Conservation (phyloP, 2,888 invertebrate species). For the Lasioglossum vierecki region DNA sequence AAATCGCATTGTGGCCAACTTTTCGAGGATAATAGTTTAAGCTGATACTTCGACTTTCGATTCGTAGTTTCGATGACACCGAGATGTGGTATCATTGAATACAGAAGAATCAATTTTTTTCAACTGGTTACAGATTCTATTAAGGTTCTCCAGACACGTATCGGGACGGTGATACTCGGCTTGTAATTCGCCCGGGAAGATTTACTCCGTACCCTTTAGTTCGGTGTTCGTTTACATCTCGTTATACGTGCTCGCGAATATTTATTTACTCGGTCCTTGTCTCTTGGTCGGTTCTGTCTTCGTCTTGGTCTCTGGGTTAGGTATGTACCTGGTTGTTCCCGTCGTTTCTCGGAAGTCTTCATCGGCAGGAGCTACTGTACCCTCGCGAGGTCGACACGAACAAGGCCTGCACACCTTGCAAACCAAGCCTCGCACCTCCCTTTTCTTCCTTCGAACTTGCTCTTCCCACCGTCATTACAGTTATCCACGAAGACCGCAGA, state of each 20-base stretch:
- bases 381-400: slow-evolving; percentile 52
- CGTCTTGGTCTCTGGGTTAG: slow-evolving; percentile 30
- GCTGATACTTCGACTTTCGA: neutral
- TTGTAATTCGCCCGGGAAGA: slow-evolving; percentile 65
- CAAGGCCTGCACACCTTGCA: slow-evolving; percentile 17
- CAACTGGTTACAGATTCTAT: neutral
- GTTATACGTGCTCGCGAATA: slow-evolving; percentile 72
- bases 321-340: slow-evolving; percentile 30
- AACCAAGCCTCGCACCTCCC: slow-evolving; percentile 1
- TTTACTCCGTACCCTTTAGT: slow-evolving; percentile 64
- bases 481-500: slow-evolving; percentile 60
- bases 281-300: slow-evolving; percentile 25
- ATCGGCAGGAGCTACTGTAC: slow-evolving; percentile 51
- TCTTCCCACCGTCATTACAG: slow-evolving; percentile 64
- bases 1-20: too few species aligned
- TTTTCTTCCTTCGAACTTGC: slow-evolving; percentile 25
- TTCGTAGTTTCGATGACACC: neutral
- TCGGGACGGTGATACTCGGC: slow-evolving; percentile 52
- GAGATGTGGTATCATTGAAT: neutral
- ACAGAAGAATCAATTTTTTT: neutral
- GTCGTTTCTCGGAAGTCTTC: slow-evolving; percentile 68
- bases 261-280: slow-evolving; percentile 64
- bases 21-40: too few species aligned
- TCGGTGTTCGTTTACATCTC: slow-evolving; percentile 74
- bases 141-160: slow-evolving; percentile 58